Evolutionary conservation across 2,797 vertebrate species (phyloP).

Genomic region (Sebastes taczanowskii): DNA sequence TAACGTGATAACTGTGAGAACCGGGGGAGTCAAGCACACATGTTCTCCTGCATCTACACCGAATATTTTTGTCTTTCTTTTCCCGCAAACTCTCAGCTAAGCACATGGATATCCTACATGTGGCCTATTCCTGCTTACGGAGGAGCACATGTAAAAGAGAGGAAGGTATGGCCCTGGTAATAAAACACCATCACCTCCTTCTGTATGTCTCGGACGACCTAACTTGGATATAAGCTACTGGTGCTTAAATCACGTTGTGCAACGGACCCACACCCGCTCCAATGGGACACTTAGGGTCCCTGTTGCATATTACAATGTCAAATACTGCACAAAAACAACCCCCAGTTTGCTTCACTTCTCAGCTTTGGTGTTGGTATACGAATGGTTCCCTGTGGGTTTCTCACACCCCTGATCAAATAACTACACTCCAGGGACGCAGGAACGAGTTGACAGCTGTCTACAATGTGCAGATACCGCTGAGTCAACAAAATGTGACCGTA

Average conservation of each 20-base stretch:
- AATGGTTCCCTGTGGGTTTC: not conserved
- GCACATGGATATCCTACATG: not conserved
- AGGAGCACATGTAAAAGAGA: constrained; percentile 29
- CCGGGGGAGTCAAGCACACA: not conserved
- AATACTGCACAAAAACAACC: constrained; percentile 1
- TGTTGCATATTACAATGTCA: constrained; percentile 18
- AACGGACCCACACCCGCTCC: not conserved
- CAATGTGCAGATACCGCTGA: constrained; percentile 37
- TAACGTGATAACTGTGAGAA: not conserved
- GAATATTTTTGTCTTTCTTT: not conserved
- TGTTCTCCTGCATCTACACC: not conserved
- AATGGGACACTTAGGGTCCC: not conserved
- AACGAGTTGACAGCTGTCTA: constrained; percentile 40
- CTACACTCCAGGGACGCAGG: not conserved
- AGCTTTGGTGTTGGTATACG: not conserved
- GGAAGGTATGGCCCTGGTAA: constrained; percentile 46
- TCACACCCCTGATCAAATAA: not conserved
- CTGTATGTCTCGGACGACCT: constrained; percentile 27
- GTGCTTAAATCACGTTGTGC: constrained; percentile 46
- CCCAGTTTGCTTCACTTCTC: not conserved
- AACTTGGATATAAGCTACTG: constrained; percentile 39
- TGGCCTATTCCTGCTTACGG: constrained; percentile 3
- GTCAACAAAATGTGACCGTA: constrained; percentile 47
- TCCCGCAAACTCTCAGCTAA: not conserved
- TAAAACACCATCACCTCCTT: constrained; percentile 52